Conservation (phyloP, 2,888 invertebrate species). For the Graphium colonna region DNA sequence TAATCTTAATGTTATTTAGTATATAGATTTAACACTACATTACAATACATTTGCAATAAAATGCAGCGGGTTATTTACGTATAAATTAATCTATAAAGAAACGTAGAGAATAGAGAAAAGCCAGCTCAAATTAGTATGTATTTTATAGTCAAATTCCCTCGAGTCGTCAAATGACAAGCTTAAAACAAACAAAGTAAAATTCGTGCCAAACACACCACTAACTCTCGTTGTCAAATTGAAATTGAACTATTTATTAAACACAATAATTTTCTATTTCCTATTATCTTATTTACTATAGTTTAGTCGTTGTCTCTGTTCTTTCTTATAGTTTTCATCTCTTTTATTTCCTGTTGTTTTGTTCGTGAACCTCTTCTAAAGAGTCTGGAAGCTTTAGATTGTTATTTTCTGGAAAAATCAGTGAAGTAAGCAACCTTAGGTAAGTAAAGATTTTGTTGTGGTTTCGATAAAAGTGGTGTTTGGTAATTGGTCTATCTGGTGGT, state of each 20-base stretch:
- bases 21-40: too few relatives aligned
- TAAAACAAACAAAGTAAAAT: not conserved
- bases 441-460: too few relatives aligned
- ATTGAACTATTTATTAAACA: conserved; percentile 24
- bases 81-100: too few relatives aligned
- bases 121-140: too few relatives aligned
- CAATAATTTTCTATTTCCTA: conserved; percentile 4
- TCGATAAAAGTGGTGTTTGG: too few relatives aligned
- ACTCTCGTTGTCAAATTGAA: conserved; percentile 6
- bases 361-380: conserved; percentile 80
- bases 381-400: conserved; percentile 81
- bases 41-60: too few relatives aligned
- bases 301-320: conserved; percentile 37
- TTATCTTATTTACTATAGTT: conserved; percentile 29
- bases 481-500: too few relatives aligned
- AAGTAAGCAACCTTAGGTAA: too few relatives aligned
- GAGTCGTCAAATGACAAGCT: not conserved
- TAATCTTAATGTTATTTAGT: too few relatives aligned
- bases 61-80: too few relatives aligned
- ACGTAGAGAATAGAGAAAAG: too few relatives aligned
- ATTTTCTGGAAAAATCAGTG: conserved; percentile 82
- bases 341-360: conserved; percentile 47
- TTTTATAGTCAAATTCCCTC: not conserved
- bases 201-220: conserved; percentile 15
- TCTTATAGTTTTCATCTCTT: conserved; percentile 29